These are phyloP conservation scores for Physocephala rufipes DNA, from an alignment of 2,888 invertebrate genomes.

Conservation along the genomic window DNA sequence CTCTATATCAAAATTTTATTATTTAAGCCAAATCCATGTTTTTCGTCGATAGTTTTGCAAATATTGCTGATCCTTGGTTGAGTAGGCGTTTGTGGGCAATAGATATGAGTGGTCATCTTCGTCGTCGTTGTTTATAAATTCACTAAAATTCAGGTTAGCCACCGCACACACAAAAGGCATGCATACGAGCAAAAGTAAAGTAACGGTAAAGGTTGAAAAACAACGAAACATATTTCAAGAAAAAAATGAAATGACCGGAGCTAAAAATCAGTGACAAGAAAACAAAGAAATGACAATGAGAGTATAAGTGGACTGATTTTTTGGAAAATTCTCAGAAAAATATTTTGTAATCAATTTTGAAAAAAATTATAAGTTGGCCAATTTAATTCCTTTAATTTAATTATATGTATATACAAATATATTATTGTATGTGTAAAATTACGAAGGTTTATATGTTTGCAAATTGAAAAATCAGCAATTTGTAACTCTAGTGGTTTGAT, in stretches of 20 bases:
- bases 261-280: no score
- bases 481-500: background rate
- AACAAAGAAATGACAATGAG: no score
- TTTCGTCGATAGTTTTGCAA: constrained; percentile 49
- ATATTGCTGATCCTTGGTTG: constrained; percentile 52
- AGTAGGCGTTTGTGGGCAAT: constrained; percentile 52
- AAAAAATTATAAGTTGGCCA: background rate
- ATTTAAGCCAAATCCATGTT: constrained; percentile 11
- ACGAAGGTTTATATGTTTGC: no score
- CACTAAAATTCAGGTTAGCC: constrained; percentile 14
- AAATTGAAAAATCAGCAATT: constrained; percentile 18
- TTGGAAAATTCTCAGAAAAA: background rate
- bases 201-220: background rate
- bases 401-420: no score
- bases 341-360: constrained; percentile 9
- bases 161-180: background rate
- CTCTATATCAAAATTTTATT: background rate
- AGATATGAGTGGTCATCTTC: constrained; percentile 42
- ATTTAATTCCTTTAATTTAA: background rate
- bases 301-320: no score
- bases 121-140: constrained; percentile 30
- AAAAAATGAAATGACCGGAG: background rate
- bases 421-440: background rate
- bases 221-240: constrained; percentile 7
- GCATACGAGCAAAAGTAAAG: background rate